These are phyloP conservation scores for Percopsis transmontana DNA, from an alignment of 2,113 vertebrate species.

Conservation along the genomic window DNA sequence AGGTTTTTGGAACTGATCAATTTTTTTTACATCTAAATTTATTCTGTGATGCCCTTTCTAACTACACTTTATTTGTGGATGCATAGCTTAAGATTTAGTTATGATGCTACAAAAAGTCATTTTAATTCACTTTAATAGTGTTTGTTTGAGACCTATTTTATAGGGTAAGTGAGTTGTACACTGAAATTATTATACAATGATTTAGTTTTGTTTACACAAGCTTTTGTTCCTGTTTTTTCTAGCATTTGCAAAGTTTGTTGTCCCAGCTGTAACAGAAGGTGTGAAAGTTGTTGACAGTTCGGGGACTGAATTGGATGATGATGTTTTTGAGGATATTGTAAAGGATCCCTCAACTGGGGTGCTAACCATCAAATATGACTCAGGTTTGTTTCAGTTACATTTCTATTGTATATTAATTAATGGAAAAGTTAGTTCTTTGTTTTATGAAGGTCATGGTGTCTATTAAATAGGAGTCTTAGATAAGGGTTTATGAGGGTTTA, in stretches of 20 bases:
- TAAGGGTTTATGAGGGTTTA: neutral
- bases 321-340: slow-evolving; percentile 3
- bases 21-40: no score
- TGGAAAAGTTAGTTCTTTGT: neutral
- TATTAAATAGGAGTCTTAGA: neutral
- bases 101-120: neutral
- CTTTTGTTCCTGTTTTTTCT: slow-evolving; percentile 4
- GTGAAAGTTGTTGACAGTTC: slow-evolving; percentile 10
- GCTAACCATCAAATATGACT: slow-evolving; percentile 9
- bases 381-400: slow-evolving; percentile 1
- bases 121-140: no score
- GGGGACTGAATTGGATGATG: neutral
- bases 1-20: neutral
- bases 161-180: neutral
- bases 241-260: slow-evolving; percentile 6
- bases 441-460: neutral
- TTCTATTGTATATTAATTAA: neutral
- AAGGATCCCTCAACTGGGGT: slow-evolving; percentile 3
- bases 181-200: neutral
- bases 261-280: slow-evolving; percentile 2
- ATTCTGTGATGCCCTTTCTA: no score
- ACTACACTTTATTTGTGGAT: no score
- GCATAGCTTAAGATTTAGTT: neutral
- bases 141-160: no score
- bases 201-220: neutral